These are phyloP conservation scores for Leptoteleia sp. DNA, from an alignment of 1,140 invertebrate genomes.

Conservation along the genomic window DNA sequence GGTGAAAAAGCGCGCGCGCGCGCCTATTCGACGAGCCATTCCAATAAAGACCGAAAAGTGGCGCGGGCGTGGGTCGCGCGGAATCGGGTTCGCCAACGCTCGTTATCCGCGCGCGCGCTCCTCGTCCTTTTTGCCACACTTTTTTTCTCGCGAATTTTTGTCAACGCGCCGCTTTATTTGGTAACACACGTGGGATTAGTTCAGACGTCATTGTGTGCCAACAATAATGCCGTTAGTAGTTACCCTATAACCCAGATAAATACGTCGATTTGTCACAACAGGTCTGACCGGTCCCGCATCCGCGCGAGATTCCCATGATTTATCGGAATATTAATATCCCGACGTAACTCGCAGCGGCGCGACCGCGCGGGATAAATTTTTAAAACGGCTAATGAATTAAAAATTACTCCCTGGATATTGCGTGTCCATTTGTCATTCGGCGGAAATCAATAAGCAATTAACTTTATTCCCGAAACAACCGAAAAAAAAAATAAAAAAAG, in stretches of 20 bases:
- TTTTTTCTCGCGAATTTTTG: slow-evolving; percentile 49
- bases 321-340: slow-evolving; percentile 50
- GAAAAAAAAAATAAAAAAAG: too few relatives aligned
- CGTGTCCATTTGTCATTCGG: slow-evolving; percentile 38
- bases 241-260: slow-evolving; percentile 69
- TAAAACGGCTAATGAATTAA: slow-evolving; percentile 30
- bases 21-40: too few relatives aligned
- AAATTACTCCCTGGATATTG: slow-evolving; percentile 34
- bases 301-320: slow-evolving; percentile 42
- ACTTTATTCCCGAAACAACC: too few relatives aligned
- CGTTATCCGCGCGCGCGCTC: slow-evolving; percentile 21
- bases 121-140: slow-evolving; percentile 53
- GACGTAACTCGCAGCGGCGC: neutral
- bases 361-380: slow-evolving; percentile 32
- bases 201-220: slow-evolving; percentile 37
- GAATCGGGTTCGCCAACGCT: slow-evolving; percentile 62
- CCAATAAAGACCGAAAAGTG: slow-evolving; percentile 61
- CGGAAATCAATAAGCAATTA: slow-evolving; percentile 52
- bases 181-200: slow-evolving; percentile 58
- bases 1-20: too few relatives aligned
- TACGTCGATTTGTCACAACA: slow-evolving; percentile 63
- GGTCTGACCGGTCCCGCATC: slow-evolving; percentile 43
- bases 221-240: slow-evolving; percentile 65
- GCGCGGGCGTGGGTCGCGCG: slow-evolving; percentile 53
- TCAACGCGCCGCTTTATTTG: slow-evolving; percentile 58